Base-by-base conservation (phyloP, 2,888 invertebrate genomes). In the Daptonema setosum region DNA sequence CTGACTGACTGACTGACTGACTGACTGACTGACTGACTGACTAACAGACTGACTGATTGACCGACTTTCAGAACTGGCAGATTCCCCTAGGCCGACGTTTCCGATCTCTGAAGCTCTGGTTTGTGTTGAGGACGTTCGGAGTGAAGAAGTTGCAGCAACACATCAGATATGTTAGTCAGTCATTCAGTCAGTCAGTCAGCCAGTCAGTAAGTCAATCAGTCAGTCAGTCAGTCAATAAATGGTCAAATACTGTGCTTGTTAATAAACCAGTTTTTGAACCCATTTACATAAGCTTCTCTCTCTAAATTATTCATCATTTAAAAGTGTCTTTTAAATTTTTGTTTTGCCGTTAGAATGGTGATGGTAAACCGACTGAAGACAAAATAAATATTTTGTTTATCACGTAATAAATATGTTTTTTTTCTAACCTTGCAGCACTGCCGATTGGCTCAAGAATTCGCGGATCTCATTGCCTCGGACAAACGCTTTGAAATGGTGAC, bases 91-190 rank as follows among this genome's bases (percentile, higher is more conserved):
- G 91, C 70, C 80, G 95, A 43, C 78, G 95, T 61, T 97, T 97
- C 74, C 80, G 95, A 59, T 85, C 93, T 0, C 77, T 97, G 61
- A 97, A 97, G 71, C 75, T 97, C 35, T 97, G 95, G 95, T 97
- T 95, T 73, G 91, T 93, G 61, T 75, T 97, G 64, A 77, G 95
- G 61, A 83, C 81, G 63, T 90, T 87, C 69, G 95, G 95, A 22
- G 83, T 93, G 64, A 82, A 83, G 58, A 90, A 90, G 1, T 75
- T 97, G 55, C 88, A 87, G 71, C 80, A 81, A 57, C 90, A 91
- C 69, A 85, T 97, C 61, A 78, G 95, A 61, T 82, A 83, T 66
- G 76, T 75, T 62, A 35, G 57, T 41, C 2, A n/a, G n/a, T n/a
- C n/a, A n/a, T n/a, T n/a, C n/a, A n/a, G n/a, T n/a, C n/a, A n/a